Evolutionary conservation across 2,797 vertebrate species (phyloP).

Genomic region (Anabacerthia variegaticeps): DNA sequence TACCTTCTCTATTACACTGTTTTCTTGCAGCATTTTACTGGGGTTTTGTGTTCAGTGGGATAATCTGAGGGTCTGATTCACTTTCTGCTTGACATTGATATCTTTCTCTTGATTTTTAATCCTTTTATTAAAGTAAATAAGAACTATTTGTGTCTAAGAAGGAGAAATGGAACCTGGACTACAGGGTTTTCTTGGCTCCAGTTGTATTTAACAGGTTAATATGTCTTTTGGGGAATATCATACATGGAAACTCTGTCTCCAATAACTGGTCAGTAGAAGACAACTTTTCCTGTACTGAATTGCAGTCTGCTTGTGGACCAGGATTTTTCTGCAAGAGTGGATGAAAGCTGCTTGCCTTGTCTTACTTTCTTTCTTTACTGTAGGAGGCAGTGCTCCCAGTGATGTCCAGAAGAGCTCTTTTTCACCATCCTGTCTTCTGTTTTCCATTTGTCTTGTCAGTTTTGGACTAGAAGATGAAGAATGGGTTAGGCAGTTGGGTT

Average conservation of each 20-base stretch:
- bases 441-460: constrained; percentile 27
- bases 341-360: neutral
- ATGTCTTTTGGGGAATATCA: neutral
- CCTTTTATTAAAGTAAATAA: neutral
- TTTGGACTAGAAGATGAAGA: neutral
- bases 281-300: neutral
- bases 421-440: neutral
- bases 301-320: neutral
- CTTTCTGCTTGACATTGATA: neutral
- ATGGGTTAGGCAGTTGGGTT: neutral
- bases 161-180: neutral
- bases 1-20: neutral
- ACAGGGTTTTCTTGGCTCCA: neutral
- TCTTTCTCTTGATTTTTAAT: constrained; percentile 12
- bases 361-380: neutral
- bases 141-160: neutral
- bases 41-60: neutral
- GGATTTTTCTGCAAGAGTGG: neutral
- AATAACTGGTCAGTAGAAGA: neutral
- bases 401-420: neutral
- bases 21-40: neutral
- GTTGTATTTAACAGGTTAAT: neutral
- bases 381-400: neutral
- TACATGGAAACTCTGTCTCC: neutral
- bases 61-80: neutral